Evolutionary conservation across 2,113 vertebrate species (phyloP).

Genomic region (Silurus glanis): DNA sequence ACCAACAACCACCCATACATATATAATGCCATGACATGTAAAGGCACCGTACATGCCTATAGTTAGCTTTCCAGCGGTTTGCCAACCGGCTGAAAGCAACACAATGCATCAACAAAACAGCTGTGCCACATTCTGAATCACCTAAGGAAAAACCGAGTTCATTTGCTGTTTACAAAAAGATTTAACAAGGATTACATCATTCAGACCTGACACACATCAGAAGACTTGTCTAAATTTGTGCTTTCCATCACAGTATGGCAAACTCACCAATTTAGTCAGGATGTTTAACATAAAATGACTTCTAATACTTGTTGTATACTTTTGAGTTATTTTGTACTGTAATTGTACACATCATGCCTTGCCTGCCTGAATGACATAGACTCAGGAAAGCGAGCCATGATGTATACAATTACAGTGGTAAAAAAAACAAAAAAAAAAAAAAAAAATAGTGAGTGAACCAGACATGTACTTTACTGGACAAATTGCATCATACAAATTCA

Average conservation of each 20-base stretch:
- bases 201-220: background rate
- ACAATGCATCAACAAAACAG: conserved; percentile 10
- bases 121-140: background rate
- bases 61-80: background rate
- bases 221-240: background rate
- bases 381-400: too few relatives aligned
- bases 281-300: background rate
- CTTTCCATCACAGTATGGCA: background rate
- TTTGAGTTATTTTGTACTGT: conserved; percentile 7
- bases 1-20: background rate
- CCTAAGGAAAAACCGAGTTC: conserved; percentile 13
- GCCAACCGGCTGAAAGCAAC: background rate
- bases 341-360: too few relatives aligned
- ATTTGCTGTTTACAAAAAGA: background rate
- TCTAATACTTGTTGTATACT: background rate
- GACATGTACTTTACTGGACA: too few relatives aligned
- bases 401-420: background rate
- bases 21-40: background rate
- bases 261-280: background rate
- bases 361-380: too few relatives aligned
- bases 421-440: background rate
- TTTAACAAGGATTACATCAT: conserved; percentile 17
- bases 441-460: background rate
- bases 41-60: background rate
- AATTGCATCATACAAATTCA: background rate